Evolutionary conservation across 1,140 invertebrate genomes (phyloP).

Genomic region (Laupala kohalensis): DNA sequence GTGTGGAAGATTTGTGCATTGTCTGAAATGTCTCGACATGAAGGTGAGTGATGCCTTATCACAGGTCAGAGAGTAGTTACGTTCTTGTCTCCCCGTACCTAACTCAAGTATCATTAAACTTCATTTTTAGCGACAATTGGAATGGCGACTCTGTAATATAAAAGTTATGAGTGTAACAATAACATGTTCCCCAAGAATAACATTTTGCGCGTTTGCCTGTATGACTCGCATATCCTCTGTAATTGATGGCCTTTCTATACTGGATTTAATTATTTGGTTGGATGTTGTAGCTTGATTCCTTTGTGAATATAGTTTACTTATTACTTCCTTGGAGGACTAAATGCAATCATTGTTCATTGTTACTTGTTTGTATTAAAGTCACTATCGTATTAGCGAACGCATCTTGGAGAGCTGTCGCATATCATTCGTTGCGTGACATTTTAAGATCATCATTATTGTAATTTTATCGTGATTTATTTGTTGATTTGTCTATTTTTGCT

Average conservation of each 20-base stretch:
- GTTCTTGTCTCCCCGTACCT: slow-evolving; percentile 15
- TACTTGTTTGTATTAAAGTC: too few relatives aligned
- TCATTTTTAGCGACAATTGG: background rate
- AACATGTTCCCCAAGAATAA: background rate
- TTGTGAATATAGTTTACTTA: too few relatives aligned
- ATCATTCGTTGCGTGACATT: too few relatives aligned
- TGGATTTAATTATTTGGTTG: background rate
- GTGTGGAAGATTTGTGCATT: slow-evolving; percentile 1
- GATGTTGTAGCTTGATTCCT: too few relatives aligned
- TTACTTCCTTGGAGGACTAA: too few relatives aligned
- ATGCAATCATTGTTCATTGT: too few relatives aligned
- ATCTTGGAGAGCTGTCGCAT: too few relatives aligned
- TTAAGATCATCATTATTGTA: too few relatives aligned
- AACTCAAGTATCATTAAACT: background rate
- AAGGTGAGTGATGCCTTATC: slow-evolving; percentile 42
- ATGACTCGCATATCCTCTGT: background rate
- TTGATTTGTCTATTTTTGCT: too few relatives aligned
- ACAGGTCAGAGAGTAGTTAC: slow-evolving; percentile 14
- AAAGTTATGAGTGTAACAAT: background rate
- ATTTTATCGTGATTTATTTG: too few relatives aligned
- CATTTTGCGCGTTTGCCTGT: background rate
- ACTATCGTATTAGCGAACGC: too few relatives aligned
- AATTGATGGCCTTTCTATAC: background rate
- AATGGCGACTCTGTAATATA: background rate
- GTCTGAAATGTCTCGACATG: slow-evolving; percentile 64